These are phyloP conservation scores for Chionodraco myersi DNA, from an alignment of 2,113 vertebrate species.

Conservation along the genomic window DNA sequence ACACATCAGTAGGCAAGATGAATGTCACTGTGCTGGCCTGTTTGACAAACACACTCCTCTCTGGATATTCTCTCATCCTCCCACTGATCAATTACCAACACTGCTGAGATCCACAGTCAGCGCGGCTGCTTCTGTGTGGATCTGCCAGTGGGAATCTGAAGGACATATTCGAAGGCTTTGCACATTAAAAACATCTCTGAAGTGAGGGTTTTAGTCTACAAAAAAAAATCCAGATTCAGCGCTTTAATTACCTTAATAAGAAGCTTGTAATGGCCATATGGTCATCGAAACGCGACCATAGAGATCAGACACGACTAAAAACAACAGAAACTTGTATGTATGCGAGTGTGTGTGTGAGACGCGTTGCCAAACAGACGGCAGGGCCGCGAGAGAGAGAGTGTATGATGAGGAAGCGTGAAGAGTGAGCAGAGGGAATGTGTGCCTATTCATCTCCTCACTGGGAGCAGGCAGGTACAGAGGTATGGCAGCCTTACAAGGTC, in stretches of 20 bases:
- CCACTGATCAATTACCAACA: slow-evolving; percentile 61
- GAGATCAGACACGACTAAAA: slow-evolving; percentile 46
- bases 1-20: slow-evolving; percentile 63
- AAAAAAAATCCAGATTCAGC: background rate
- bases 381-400: slow-evolving; percentile 37
- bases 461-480: slow-evolving; percentile 70
- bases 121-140: slow-evolving; percentile 21
- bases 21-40: slow-evolving; percentile 71
- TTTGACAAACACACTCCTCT: slow-evolving; percentile 71
- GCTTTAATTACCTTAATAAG: slow-evolving; percentile 8
- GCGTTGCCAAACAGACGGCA: slow-evolving; percentile 66
- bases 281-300: slow-evolving; percentile 15
- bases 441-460: slow-evolving; percentile 63
- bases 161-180: slow-evolving; percentile 5
- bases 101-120: slow-evolving; percentile 32
- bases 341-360: slow-evolving; percentile 25
- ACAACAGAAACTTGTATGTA: slow-evolving; percentile 8
- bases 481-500: slow-evolving; percentile 76
- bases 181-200: slow-evolving; percentile 9
- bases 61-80: slow-evolving; percentile 63
- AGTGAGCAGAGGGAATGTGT: slow-evolving; percentile 36
- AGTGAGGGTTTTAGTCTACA: background rate
- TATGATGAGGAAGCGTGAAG: slow-evolving; percentile 42
- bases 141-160: slow-evolving; percentile 5
- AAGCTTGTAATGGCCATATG: slow-evolving; percentile 31